phyloP scores from a whole-genome alignment of 2,797 vertebrate species.

The Otus scops region DNA sequence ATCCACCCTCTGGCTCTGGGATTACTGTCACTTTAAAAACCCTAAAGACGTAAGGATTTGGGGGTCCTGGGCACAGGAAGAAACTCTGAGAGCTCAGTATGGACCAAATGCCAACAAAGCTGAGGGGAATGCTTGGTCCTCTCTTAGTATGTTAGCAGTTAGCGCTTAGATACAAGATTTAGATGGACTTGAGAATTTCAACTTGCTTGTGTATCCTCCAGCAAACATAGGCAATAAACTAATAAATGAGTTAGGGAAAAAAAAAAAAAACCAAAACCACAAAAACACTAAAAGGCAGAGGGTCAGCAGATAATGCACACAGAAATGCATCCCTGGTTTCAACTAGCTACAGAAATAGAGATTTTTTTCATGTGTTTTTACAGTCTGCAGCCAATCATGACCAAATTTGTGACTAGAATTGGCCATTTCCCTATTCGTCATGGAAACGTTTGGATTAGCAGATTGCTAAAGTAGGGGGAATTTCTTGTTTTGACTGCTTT shows the following conservation, averaged over 20 bases:
- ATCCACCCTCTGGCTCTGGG: background rate
- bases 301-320: background rate
- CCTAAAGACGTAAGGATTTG: background rate
- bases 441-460: background rate
- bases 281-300: background rate
- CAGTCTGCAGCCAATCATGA: background rate
- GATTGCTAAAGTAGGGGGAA: background rate
- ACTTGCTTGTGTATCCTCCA: background rate
- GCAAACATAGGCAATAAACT: background rate
- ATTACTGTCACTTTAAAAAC: background rate
- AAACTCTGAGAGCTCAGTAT: background rate
- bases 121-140: background rate
- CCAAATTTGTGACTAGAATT: slow-evolving; percentile 3
- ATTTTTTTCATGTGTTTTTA: background rate
- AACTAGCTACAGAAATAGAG: background rate
- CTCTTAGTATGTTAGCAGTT: background rate
- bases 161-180: background rate
- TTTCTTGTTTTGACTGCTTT: background rate
- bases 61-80: background rate
- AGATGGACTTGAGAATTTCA: background rate
- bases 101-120: background rate
- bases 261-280: background rate
- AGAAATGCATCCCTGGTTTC: background rate
- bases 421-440: slow-evolving; percentile 2
- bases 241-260: background rate